Evolutionary conservation across 2,797 vertebrate species (phyloP).

Genomic region (Enteromius treurensis): DNA sequence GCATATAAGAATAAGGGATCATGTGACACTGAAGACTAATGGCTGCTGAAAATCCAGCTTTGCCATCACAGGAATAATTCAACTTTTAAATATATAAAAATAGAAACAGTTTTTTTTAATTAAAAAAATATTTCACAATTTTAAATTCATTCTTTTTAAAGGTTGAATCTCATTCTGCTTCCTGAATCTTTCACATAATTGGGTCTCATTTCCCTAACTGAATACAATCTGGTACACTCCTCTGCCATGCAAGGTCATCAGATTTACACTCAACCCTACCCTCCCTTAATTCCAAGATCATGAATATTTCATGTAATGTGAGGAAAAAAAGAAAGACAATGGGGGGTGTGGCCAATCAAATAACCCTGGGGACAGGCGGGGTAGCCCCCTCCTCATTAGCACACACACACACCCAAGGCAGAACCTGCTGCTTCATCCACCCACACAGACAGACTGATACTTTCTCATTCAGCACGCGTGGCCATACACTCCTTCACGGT

Average conservation of each 20-base stretch:
- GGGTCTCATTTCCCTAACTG: neutral
- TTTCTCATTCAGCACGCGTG: constrained; percentile 16
- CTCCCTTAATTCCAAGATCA: constrained; percentile 32
- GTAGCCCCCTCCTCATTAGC: constrained; percentile 39
- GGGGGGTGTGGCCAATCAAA: constrained; percentile 38
- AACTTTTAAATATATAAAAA: neutral
- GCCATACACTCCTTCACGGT: constrained; percentile 1
- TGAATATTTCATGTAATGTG: constrained; percentile 55
- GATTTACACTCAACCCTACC: constrained; percentile 31
- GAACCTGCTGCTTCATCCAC: constrained; percentile 31
- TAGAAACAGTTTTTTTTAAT: neutral
- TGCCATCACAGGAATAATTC: neutral
- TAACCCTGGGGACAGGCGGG: constrained; percentile 23
- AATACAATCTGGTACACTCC: neutral
- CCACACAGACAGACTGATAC: constrained; percentile 26
- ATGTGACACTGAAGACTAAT: neutral
- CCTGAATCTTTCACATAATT: constrained; percentile 1
- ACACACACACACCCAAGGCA: neutral
- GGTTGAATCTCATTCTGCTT: neutral
- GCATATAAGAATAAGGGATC: neutral
- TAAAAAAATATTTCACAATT: neutral
- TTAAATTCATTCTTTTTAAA: neutral
- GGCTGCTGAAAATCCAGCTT: neutral
- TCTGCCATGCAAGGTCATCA: constrained; percentile 24
- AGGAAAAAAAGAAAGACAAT: constrained; percentile 25